Conservation (phyloP, 2,113 vertebrate species). For the Mormyrus lacerda region DNA sequence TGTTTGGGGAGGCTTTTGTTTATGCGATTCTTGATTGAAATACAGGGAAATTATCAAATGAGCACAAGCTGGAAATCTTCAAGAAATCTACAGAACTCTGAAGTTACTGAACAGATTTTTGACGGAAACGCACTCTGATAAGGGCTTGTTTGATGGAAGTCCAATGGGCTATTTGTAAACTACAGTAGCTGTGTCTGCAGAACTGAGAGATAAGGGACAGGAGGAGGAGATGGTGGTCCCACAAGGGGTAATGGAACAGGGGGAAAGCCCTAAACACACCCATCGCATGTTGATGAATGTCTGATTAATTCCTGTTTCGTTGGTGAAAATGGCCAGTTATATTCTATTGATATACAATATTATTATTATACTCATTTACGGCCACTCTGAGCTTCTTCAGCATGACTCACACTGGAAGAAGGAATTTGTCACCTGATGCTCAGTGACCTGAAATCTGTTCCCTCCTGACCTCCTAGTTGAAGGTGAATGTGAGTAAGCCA, state of each 20-base stretch:
- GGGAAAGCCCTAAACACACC: neutral
- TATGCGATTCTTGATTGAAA: neutral
- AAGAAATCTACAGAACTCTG: neutral
- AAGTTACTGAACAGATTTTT: neutral
- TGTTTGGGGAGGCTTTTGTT: slow-evolving; percentile 26
- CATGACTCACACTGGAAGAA: neutral
- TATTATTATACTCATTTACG: neutral
- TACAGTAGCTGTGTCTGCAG: neutral
- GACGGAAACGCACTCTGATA: slow-evolving; percentile 22
- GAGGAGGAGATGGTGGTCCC: neutral
- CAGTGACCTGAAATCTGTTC: neutral
- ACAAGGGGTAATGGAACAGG: neutral
- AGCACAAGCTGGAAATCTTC: neutral
- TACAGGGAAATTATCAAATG: neutral
- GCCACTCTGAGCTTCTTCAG: neutral
- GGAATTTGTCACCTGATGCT: neutral
- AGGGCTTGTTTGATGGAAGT: slow-evolving; percentile 35
- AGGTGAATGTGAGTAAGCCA: neutral
- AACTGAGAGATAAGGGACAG: neutral
- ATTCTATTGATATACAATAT: neutral
- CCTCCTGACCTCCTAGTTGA: neutral
- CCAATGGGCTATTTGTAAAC: slow-evolving; percentile 16
- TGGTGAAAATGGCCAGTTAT: neutral
- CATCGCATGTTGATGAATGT: neutral
- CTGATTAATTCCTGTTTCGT: neutral